These are phyloP conservation scores for Pangasius larnaudii DNA, from an alignment of 2,797 vertebrate genomes.

Conservation along the genomic window DNA sequence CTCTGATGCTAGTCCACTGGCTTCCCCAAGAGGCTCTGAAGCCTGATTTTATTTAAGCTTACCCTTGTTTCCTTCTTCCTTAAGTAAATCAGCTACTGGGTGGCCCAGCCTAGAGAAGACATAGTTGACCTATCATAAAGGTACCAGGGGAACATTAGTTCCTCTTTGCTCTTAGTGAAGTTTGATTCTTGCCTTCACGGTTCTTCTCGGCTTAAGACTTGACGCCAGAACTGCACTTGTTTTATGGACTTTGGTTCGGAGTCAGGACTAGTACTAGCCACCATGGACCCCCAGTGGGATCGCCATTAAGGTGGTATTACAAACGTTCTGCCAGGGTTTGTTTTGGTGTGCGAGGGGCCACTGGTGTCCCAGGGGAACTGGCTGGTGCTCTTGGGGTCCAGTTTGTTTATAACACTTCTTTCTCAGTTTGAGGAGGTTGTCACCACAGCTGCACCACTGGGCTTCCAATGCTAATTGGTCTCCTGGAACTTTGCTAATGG, in stretches of 20 bases:
- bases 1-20: conserved; percentile 38
- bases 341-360: conserved; percentile 75
- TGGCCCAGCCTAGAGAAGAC: not conserved
- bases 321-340: conserved; percentile 79
- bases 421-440: conserved; percentile 84
- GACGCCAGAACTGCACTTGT: conserved; percentile 17
- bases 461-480: conserved; percentile 85
- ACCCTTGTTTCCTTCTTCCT: conserved; percentile 58
- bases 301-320: conserved; percentile 77
- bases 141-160: not conserved
- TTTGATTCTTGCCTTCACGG: not conserved
- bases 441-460: conserved; percentile 77
- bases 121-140: not conserved
- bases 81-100: conserved; percentile 65
- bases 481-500: conserved; percentile 86
- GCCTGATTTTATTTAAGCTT: conserved; percentile 47
- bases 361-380: conserved; percentile 67
- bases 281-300: conserved; percentile 68
- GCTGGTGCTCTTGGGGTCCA: conserved; percentile 76
- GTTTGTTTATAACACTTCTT: conserved; percentile 86
- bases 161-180: not conserved
- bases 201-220: not conserved
- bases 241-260: conserved; percentile 61
- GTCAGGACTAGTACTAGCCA: conserved; percentile 70
- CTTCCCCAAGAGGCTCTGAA: conserved; percentile 63